phyloP scores from a whole-genome alignment of 2,113 vertebrate genomes.

The Myotis yumanensis region DNA sequence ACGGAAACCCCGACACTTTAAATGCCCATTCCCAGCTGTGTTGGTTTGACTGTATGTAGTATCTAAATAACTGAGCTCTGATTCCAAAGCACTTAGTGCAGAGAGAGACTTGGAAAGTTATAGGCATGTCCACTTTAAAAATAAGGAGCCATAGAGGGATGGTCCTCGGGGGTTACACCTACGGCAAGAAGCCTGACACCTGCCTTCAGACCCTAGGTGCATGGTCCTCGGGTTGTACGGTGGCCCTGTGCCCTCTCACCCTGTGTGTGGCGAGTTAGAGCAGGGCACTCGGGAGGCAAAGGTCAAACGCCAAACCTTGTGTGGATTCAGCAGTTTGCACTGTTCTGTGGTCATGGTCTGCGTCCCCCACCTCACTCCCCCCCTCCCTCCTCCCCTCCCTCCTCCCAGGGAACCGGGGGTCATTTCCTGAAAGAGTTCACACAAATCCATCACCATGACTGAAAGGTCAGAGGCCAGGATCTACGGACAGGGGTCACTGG shows the following conservation, averaged over 20 bases:
- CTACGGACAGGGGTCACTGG: background rate
- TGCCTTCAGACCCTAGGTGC: background rate
- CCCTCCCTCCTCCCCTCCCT: background rate
- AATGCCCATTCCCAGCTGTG: background rate
- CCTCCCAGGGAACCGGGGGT: background rate
- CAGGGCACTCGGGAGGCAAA: background rate
- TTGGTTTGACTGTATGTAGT: background rate
- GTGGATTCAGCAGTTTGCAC: background rate
- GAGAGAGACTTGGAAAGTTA: background rate
- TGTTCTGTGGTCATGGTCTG: background rate
- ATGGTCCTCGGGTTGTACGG: background rate
- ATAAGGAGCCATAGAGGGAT: background rate
- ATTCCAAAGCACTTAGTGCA: background rate
- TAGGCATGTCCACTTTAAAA: background rate
- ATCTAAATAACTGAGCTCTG: background rate
- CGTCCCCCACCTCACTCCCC: background rate
- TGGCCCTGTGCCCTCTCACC: background rate
- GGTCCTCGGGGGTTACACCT: background rate
- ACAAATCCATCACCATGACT: background rate
- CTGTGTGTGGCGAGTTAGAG: fast-evolving
- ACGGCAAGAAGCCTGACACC: background rate
- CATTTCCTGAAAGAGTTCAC: background rate
- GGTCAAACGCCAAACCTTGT: background rate
- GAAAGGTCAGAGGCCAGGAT: constrained; percentile 52
- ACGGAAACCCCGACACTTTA: too few species aligned